Evolutionary conservation across 2,888 invertebrate genomes (phyloP).

Genomic region (Hedya salicella): DNA sequence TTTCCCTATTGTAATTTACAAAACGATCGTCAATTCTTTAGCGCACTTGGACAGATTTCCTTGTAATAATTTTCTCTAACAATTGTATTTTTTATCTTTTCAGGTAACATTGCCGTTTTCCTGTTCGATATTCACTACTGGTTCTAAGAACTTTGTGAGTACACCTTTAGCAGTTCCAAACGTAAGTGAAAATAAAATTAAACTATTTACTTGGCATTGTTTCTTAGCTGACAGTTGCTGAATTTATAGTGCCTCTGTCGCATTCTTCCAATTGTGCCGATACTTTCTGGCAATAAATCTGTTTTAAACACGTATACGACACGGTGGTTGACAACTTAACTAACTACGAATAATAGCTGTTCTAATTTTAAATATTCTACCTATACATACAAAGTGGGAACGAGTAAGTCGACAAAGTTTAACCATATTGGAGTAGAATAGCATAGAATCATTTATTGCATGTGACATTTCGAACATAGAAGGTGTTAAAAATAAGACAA

Average conservation of each 20-base stretch:
- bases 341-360: conserved; percentile 30
- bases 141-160: background rate
- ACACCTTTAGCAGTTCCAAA: conserved; percentile 13
- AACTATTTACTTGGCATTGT: conserved; percentile 33
- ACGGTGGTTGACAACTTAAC: conserved; percentile 34
- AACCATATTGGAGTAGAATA: too few relatives aligned
- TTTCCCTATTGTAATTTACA: too few relatives aligned
- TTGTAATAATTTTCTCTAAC: too few relatives aligned
- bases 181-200: conserved; percentile 20
- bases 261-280: conserved; percentile 35
- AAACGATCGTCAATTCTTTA: too few relatives aligned
- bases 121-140: background rate
- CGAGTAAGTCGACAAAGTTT: too few relatives aligned
- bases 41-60: too few relatives aligned
- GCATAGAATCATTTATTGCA: too few relatives aligned
- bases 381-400: too few relatives aligned
- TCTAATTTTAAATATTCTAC: conserved; percentile 24
- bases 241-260: conserved; percentile 28
- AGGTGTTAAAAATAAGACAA: too few relatives aligned
- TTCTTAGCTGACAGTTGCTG: conserved; percentile 25
- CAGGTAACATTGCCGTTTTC: conserved; percentile 3
- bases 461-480: too few relatives aligned
- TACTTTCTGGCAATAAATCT: conserved; percentile 40
- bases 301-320: conserved; percentile 29
- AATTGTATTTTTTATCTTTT: background rate